Conservation (phyloP, 2,113 vertebrate genomes). For the Sander lucioperca region DNA sequence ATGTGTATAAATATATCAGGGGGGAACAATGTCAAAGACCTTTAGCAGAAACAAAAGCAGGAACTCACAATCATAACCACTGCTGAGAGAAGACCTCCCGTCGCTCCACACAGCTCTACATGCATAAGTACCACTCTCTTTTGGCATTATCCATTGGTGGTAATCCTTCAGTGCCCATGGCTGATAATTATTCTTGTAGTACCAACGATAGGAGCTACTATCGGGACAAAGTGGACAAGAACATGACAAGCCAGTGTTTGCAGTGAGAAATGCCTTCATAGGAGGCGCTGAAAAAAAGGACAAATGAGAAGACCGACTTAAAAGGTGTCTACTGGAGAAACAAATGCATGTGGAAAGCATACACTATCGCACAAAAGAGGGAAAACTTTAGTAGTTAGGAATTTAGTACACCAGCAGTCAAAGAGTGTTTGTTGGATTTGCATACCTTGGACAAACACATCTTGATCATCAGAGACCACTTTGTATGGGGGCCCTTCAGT, state of each 20-base stretch:
- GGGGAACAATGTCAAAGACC: neutral
- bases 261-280: conserved; percentile 1
- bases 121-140: neutral
- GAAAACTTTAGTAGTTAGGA: no score
- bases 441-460: conserved; percentile 49
- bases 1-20: neutral
- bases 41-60: neutral
- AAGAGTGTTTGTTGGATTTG: neutral
- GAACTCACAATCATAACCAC: neutral
- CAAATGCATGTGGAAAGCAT: neutral
- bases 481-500: accelerated
- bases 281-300: neutral
- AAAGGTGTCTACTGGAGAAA: neutral
- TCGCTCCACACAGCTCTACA: neutral
- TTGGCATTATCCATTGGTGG: accelerated
- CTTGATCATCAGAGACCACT: conserved; percentile 31
- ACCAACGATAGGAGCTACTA: accelerated
- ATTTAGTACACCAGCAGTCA: neutral
- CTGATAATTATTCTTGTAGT: neutral
- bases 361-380: neutral
- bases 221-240: neutral
- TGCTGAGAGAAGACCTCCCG: conserved; percentile 25
- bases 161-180: accelerated
- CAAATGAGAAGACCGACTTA: conserved; percentile 1
- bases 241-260: neutral